phyloP scores from a whole-genome alignment of 2,113 vertebrate genomes.

The Chloropsis cyanopogon region DNA sequence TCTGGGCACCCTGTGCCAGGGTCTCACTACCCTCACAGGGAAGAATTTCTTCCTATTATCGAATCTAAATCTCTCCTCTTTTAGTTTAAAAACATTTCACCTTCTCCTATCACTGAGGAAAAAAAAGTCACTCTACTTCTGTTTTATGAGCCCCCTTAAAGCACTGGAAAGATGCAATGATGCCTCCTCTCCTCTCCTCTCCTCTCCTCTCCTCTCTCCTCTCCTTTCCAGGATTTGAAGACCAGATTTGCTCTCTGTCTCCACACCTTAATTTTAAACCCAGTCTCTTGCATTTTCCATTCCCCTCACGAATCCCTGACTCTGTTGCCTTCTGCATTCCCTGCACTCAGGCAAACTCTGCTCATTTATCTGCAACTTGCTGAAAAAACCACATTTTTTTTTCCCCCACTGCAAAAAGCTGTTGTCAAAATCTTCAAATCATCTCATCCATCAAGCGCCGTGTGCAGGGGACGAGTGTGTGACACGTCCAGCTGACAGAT shows the following conservation, averaged over 20 bases:
- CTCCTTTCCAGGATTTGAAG: background rate
- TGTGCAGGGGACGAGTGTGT: background rate
- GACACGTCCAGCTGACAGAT: background rate
- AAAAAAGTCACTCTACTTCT: background rate
- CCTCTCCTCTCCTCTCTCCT: background rate
- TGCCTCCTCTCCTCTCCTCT: background rate
- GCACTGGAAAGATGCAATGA: background rate
- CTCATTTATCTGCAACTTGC: conserved; percentile 61
- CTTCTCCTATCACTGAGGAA: background rate
- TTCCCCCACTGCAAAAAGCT: background rate
- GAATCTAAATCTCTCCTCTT: background rate
- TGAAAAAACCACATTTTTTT: background rate
- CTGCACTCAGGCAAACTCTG: conserved; percentile 24
- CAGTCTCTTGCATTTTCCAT: background rate
- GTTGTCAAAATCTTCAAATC: conserved; percentile 51
- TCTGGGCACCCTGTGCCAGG: background rate
- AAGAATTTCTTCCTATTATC: background rate
- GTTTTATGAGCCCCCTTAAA: background rate
- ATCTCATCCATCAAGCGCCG: conserved; percentile 46
- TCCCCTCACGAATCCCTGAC: conserved; percentile 28
- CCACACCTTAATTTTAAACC: background rate
- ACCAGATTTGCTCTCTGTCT: background rate
- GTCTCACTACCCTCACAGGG: accelerated
- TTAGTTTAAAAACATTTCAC: background rate
- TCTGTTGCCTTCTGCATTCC: background rate